These are phyloP conservation scores for Alviniconcha strummeri DNA, from an alignment of 2,888 invertebrate species.

Conservation along the genomic window DNA sequence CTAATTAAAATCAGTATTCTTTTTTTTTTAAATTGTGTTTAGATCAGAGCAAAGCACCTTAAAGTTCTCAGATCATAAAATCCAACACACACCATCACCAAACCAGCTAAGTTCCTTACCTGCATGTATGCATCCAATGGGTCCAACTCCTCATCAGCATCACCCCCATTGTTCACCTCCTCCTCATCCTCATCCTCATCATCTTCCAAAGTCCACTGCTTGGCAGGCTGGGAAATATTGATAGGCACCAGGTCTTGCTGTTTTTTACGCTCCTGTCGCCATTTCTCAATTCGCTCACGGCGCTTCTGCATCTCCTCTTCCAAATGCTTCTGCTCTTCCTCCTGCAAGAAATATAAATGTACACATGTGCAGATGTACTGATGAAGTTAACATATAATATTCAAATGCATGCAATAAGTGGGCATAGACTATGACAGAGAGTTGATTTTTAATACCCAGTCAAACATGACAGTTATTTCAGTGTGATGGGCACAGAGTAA, in stretches of 20 bases:
- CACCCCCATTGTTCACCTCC: slow-evolving; percentile 73
- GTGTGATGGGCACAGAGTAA: background rate
- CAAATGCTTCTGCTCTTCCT: slow-evolving; percentile 75
- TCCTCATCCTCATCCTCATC: slow-evolving; percentile 88
- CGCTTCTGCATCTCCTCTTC: slow-evolving; percentile 97
- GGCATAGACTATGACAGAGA: too few relatives aligned
- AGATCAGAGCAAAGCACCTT: too few relatives aligned
- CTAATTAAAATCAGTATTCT: too few relatives aligned
- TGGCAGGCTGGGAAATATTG: slow-evolving; percentile 73
- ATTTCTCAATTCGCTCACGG: slow-evolving; percentile 94
- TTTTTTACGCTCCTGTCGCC: slow-evolving; percentile 94
- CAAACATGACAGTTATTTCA: background rate
- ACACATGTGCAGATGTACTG: background rate
- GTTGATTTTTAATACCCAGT: background rate
- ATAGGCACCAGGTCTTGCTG: slow-evolving; percentile 83
- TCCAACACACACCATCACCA: too few relatives aligned
- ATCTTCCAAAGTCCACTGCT: slow-evolving; percentile 97
- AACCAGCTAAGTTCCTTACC: slow-evolving; percentile 68
- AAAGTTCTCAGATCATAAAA: too few relatives aligned
- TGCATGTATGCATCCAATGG: slow-evolving; percentile 98
- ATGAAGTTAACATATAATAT: background rate
- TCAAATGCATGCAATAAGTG: background rate
- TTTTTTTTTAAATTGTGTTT: too few relatives aligned
- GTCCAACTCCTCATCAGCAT: slow-evolving; percentile 77
- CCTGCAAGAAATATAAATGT: slow-evolving; percentile 47